Evolutionary conservation across 2,888 invertebrate genomes (phyloP).

Genomic region (Eustalomyia histrio): DNA sequence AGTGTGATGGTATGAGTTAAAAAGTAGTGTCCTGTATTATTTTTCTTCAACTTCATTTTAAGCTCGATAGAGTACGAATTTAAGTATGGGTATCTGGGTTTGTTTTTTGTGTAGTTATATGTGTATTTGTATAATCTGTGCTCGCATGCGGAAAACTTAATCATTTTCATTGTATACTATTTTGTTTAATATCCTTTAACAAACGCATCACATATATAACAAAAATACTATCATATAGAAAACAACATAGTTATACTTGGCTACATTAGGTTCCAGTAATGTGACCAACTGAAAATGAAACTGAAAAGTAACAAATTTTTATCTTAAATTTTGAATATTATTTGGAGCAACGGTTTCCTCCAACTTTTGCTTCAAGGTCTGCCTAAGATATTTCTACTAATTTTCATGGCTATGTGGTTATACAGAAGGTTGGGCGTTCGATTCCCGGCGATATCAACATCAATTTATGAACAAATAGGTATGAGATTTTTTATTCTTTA

Average conservation of each 20-base stretch:
- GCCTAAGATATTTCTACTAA: too few species aligned
- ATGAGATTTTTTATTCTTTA: too few species aligned
- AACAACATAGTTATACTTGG: neutral
- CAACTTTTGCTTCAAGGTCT: too few species aligned
- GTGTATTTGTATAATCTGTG: conserved; percentile 56
- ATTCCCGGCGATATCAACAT: too few species aligned
- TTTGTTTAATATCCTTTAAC: conserved; percentile 63
- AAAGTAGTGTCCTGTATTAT: conserved; percentile 48
- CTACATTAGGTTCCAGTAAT: neutral
- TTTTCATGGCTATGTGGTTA: too few species aligned
- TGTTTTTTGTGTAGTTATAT: conserved; percentile 28
- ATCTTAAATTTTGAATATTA: too few species aligned
- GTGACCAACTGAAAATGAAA: neutral
- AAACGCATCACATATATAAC: conserved; percentile 7
- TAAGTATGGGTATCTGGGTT: neutral
- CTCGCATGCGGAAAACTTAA: conserved; percentile 68
- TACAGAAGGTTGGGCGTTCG: too few species aligned
- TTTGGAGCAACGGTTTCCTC: too few species aligned
- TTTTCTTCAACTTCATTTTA: conserved; percentile 52
- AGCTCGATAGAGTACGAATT: conserved; percentile 45
- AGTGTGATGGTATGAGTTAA: neutral
- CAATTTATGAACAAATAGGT: too few species aligned
- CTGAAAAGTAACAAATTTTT: too few species aligned
- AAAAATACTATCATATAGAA: conserved; percentile 3
- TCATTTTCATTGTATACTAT: conserved; percentile 65